Evolutionary conservation across 2,113 vertebrate genomes (phyloP).

Genomic region (Balaeniceps rex): DNA sequence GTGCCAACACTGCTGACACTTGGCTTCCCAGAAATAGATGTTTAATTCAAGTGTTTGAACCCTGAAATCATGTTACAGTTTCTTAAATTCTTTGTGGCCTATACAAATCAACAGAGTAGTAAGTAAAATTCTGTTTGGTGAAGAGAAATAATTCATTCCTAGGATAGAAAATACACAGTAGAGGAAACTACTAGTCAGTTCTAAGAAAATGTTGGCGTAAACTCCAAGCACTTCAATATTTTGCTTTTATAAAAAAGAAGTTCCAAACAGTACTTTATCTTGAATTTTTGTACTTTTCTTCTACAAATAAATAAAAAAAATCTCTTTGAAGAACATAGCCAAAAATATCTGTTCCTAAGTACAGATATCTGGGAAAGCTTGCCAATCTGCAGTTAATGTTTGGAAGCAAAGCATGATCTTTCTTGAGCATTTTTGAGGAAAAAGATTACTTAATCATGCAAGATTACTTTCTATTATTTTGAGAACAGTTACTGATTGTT

Average conservation of each 20-base stretch:
- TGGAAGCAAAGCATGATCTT: neutral
- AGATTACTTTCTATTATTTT: neutral
- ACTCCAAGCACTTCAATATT: neutral
- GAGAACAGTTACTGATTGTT: neutral
- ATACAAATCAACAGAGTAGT: neutral
- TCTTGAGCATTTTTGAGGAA: neutral
- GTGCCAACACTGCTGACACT: neutral
- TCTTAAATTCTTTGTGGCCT: neutral
- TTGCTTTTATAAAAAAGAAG: neutral
- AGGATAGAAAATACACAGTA: neutral
- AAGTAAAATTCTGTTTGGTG: neutral
- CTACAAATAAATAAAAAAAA: neutral
- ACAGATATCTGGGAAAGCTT: neutral
- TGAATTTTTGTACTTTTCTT: neutral
- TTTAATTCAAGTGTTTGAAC: conserved; percentile 13
- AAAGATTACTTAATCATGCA: neutral
- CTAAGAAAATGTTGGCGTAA: neutral
- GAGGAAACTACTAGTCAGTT: neutral
- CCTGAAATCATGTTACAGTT: conserved; percentile 4
- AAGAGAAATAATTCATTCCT: neutral
- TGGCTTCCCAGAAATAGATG: conserved; percentile 29
- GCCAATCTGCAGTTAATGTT: neutral
- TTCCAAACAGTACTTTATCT: neutral
- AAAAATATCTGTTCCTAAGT: neutral
- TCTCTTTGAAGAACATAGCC: neutral